Percentiles rank a stretch among this genome's conserved stretches.
Evolutionary conservation across 2,888 invertebrate genomes (phyloP).

Genomic region (Netelia virgata): DNA sequence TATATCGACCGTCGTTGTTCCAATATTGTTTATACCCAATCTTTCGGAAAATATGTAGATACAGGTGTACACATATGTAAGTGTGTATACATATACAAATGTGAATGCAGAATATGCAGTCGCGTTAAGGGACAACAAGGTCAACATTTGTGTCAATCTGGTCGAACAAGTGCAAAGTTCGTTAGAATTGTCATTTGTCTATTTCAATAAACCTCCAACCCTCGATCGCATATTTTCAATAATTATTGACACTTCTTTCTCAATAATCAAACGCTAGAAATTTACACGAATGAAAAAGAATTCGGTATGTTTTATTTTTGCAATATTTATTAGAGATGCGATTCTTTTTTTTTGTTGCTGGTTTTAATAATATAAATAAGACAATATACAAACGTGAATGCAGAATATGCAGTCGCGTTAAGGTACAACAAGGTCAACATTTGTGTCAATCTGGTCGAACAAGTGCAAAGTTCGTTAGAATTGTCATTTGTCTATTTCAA

Average conservation of each 20-base stretch:
- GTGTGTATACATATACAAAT: too few species aligned
- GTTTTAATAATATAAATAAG: too few species aligned
- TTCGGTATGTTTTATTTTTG: background rate
- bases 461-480: background rate
- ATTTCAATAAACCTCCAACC: background rate
- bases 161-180: background rate
- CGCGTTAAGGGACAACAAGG: background rate
- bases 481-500: background rate
- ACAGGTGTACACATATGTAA: background rate
- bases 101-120: background rate
- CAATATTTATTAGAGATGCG: too few species aligned
- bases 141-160: background rate
- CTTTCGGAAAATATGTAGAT: background rate
- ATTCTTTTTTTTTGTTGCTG: too few species aligned
- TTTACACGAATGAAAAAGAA: background rate
- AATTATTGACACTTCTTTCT: background rate
- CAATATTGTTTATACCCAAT: constrained; percentile 6
- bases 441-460: background rate
- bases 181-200: background rate
- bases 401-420: background rate
- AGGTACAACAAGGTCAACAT: background rate
- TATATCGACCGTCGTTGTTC: constrained; percentile 44
- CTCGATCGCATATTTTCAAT: background rate
- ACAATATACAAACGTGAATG: background rate
- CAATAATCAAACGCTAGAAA: background rate